phyloP scores from a whole-genome alignment of 2,797 vertebrate species.

The Schizothorax lantsangensis region DNA sequence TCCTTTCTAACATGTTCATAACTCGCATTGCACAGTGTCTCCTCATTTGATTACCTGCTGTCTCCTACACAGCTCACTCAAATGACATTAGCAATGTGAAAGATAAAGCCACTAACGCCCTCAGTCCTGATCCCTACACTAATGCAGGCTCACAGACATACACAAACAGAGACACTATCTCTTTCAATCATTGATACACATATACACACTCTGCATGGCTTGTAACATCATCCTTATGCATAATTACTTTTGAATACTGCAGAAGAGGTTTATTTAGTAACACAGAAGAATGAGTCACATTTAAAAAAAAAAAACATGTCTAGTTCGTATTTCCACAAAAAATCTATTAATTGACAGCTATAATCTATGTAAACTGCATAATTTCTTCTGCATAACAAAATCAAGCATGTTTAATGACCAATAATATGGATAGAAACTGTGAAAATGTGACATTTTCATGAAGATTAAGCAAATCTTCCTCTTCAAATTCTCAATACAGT shows the following conservation, averaged over 20 bases:
- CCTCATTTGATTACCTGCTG: not conserved
- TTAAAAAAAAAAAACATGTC: not conserved
- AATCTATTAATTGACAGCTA: not conserved
- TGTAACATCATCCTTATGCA: conserved; percentile 28
- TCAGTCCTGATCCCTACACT: not conserved
- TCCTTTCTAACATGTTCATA: not conserved
- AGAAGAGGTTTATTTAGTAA: not conserved
- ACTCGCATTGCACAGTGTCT: not conserved
- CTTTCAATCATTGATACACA: conserved; percentile 17
- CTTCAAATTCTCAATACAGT: not conserved
- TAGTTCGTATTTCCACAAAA: not conserved
- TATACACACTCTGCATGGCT: not conserved
- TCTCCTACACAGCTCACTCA: conserved; percentile 26
- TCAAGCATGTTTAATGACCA: not conserved
- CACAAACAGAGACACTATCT: conserved; percentile 22
- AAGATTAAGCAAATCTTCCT: not conserved
- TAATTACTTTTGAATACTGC: not conserved
- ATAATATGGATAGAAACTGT: not conserved
- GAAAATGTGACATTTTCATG: not conserved
- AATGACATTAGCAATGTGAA: conserved; percentile 22
- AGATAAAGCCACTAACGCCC: conserved; percentile 27
- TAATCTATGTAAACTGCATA: not conserved
- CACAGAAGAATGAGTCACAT: not conserved
- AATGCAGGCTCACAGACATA: conserved; percentile 24
- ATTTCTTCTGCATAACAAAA: not conserved